Evolutionary conservation across 2,888 invertebrate genomes (phyloP).

Genomic region (Microchrysa polita): DNA sequence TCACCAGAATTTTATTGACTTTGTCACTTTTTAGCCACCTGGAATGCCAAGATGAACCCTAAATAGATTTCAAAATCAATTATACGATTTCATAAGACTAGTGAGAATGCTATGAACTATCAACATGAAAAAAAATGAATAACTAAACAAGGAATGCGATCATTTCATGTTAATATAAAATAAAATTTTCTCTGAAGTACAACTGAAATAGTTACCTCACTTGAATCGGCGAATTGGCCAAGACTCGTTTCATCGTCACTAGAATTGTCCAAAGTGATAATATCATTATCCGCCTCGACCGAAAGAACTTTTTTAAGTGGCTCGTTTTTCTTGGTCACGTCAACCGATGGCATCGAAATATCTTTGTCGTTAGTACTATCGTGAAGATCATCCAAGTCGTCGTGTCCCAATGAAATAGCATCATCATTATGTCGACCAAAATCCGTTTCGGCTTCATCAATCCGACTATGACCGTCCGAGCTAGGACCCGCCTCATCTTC

Average conservation of each 20-base stretch:
- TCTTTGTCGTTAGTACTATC: constrained; percentile 50
- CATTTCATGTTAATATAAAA: background rate
- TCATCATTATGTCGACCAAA: constrained; percentile 60
- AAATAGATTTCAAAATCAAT: constrained; percentile 17
- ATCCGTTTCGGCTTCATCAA: constrained; percentile 39
- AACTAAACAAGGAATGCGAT: too few species aligned
- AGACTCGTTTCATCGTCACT: constrained; percentile 51
- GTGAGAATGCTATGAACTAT: background rate
- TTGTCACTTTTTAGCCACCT: constrained; percentile 70
- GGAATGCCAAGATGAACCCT: constrained; percentile 68
- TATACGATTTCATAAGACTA: background rate
- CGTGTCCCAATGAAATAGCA: constrained; percentile 62
- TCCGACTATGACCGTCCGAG: constrained; percentile 53
- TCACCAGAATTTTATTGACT: constrained; percentile 68
- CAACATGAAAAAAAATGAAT: too few species aligned
- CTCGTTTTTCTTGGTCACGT: background rate
- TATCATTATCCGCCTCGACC: constrained; percentile 14
- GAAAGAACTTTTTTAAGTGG: background rate
- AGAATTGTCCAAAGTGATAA: constrained; percentile 44
- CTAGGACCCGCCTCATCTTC: too few species aligned
- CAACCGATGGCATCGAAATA: background rate
- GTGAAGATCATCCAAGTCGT: constrained; percentile 64
- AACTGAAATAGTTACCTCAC: constrained; percentile 19
- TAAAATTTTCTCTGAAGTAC: background rate
- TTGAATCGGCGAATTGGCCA: constrained; percentile 20